phyloP scores from a whole-genome alignment of 2,888 invertebrate genomes.

The Amblyteles armatorius region DNA sequence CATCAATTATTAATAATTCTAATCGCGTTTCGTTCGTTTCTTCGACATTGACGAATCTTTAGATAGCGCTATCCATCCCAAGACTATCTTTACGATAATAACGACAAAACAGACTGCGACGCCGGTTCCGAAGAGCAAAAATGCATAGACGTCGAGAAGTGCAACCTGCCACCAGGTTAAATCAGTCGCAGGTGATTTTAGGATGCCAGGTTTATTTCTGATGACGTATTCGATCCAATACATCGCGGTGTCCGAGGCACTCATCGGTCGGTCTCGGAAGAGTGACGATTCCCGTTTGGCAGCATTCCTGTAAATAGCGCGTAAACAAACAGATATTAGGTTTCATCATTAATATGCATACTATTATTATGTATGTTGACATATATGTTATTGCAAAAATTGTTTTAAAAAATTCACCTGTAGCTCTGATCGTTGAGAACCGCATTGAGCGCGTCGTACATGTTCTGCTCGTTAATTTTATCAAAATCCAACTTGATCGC shows the following conservation, averaged over 20 bases:
- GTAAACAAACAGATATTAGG: constrained; percentile 78
- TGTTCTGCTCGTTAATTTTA: constrained; percentile 79
- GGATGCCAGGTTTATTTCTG: constrained; percentile 67
- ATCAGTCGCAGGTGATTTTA: constrained; percentile 70
- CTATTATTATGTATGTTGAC: neutral
- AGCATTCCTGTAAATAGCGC: constrained; percentile 73
- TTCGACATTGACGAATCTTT: neutral
- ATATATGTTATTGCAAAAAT: neutral
- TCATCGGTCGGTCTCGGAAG: constrained; percentile 75
- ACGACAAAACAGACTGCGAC: neutral
- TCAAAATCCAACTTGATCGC: constrained; percentile 69
- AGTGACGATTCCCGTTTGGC: constrained; percentile 72
- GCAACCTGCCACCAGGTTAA: constrained; percentile 74
- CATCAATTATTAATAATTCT: constrained; percentile 15
- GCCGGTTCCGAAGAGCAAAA: constrained; percentile 11
- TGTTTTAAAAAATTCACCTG: constrained; percentile 67
- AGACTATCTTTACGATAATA: constrained; percentile 16
- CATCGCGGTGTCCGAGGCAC: constrained; percentile 71
- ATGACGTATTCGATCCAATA: constrained; percentile 75
- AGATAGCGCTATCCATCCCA: neutral
- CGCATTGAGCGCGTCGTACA: constrained; percentile 81
- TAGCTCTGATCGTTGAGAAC: constrained; percentile 83
- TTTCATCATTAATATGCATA: neutral
- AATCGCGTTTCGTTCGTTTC: constrained; percentile 45
- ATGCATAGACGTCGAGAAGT: constrained; percentile 71